Base-by-base conservation (phyloP, 2,113 vertebrate genomes). In the Ondatra zibethicus region DNA sequence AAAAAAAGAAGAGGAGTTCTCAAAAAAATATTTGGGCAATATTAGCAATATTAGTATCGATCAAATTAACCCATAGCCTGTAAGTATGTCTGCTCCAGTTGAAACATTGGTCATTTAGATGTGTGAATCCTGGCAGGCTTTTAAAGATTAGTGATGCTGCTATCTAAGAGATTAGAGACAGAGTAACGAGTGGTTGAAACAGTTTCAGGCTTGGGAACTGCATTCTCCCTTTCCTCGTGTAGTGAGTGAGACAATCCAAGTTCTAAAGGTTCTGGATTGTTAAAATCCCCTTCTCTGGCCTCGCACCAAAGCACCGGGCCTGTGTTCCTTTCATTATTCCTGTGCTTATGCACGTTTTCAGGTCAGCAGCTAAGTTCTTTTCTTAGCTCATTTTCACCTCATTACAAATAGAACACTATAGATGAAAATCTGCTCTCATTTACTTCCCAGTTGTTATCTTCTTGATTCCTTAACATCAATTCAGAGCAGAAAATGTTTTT, bases 341-440 rank as follows among this genome's bases (percentile, higher is more conserved):
- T 52, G 14, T 36, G 58, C 33, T 68, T 82, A 52, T 73, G 68
- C 52, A 89, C 11, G 78, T 70, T 95, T 89, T 88, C 39, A 94
- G 39, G 31, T 80, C 16, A 76, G 93, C 5, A 86, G 75, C 58
- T 81, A 86, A 88, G 88, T 81, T n/a, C 19, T 91, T 94, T 91
- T 65, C 72, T 81, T 76, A 66, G 61, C 76, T 88, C 63, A 31
- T 95, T 94, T 95, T 91, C 19, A 89, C 86, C 19, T 95, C 45
- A 81, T 87, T 72, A 77, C 25, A 95, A 90, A 84, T 58, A 92
- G 36, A 88, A 84, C 3, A 7, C 73, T 88, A 72, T 47, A 91
- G 42, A 77, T 33, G 92, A 91, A 94, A 81, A 36, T 86, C 39
- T 25, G 85, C 50, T 63, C 68, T 42, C 47, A 89, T 87, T 92